A percentile compares a stretch with the other conserved stretches of the same genome.
Evolutionary conservation across 1,140 invertebrate genomes (phyloP).

Genomic region (Cephus cinctus): DNA sequence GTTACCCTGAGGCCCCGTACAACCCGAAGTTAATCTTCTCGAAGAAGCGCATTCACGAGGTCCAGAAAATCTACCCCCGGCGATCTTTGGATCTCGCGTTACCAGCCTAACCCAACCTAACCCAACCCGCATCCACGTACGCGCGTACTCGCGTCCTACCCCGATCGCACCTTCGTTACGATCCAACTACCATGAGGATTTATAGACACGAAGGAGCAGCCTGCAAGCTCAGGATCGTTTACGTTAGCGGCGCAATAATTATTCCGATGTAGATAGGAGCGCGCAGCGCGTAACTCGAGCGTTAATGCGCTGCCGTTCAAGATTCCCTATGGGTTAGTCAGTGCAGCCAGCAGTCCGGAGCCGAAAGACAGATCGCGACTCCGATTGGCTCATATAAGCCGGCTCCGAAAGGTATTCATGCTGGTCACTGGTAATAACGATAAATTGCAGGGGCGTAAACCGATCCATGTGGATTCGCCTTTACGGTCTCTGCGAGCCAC

Average conservation of each 20-base stretch:
- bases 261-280: slow-evolving; percentile 51
- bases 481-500: too few relatives aligned
- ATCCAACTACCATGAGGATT: slow-evolving; percentile 16
- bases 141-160: too few relatives aligned
- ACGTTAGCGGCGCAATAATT: slow-evolving; percentile 48
- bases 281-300: slow-evolving; percentile 45
- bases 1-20: too few relatives aligned
- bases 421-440: slow-evolving; percentile 47
- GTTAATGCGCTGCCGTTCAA: slow-evolving; percentile 37
- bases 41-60: too few relatives aligned
- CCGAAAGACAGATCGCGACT: slow-evolving; percentile 43
- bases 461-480: too few relatives aligned
- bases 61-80: too few relatives aligned
- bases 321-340: slow-evolving; percentile 8
- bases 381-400: slow-evolving; percentile 36
- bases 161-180: too few relatives aligned
- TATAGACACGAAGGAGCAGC: background rate
- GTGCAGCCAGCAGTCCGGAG: slow-evolving; percentile 22
- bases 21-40: too few relatives aligned
- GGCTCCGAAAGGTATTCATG: slow-evolving; percentile 43
- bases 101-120: too few relatives aligned
- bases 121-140: too few relatives aligned
- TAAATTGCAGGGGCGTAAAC: slow-evolving; percentile 45
- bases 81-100: too few relatives aligned
- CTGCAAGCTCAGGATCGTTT: slow-evolving; percentile 23